Evolutionary conservation across 2,888 invertebrate species (phyloP).

Genomic region (Chrysina gloriosa): DNA sequence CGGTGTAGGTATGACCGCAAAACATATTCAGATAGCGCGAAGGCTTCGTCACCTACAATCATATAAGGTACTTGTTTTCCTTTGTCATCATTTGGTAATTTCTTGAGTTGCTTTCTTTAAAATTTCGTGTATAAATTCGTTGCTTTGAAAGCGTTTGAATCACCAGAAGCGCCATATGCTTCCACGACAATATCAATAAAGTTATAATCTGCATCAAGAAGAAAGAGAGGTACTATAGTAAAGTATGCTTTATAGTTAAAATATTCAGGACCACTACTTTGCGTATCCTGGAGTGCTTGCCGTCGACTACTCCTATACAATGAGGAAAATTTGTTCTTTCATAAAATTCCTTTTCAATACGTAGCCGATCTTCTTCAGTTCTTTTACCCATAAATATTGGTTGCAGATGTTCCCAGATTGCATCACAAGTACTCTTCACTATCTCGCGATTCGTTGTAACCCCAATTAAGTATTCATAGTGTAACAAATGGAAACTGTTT

Average conservation of each 20-base stretch:
- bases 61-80: conserved; percentile 9
- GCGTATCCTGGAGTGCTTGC: neutral
- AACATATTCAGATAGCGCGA: conserved; percentile 2
- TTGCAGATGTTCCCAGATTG: neutral
- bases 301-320: neutral
- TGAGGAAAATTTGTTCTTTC: neutral
- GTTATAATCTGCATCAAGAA: conserved; percentile 47
- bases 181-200: conserved; percentile 49
- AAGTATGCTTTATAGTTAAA: conserved; percentile 50
- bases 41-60: conserved; percentile 17
- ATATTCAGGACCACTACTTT: conserved; percentile 10
- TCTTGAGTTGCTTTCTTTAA: conserved; percentile 3
- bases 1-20: conserved; percentile 19
- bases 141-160: conserved; percentile 29
- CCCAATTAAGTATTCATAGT: too few species aligned
- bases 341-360: neutral
- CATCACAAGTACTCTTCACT: neutral
- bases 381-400: neutral
- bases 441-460: too few species aligned
- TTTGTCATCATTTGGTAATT: neutral
- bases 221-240: conserved; percentile 46
- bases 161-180: conserved; percentile 42
- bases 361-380: neutral
- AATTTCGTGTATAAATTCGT: conserved; percentile 8
- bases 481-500: too few species aligned